Conservation (phyloP, 1,140 invertebrate genomes). For the Drosophila virilis region DNA sequence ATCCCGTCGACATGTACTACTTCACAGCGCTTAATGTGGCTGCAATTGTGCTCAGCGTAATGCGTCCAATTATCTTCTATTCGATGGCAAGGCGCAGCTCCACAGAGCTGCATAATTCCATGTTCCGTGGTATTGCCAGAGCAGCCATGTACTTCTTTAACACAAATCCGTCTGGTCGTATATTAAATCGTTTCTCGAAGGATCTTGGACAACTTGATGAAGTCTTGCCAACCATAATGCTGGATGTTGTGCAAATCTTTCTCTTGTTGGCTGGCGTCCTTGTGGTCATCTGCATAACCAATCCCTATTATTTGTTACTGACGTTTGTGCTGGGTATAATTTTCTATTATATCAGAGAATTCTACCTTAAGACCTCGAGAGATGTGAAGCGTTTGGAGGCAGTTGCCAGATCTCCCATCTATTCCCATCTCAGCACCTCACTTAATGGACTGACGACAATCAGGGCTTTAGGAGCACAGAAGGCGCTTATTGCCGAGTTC, state of each 20-base stretch:
- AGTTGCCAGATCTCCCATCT: conserved; percentile 89
- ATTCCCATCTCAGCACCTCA: conserved; percentile 90
- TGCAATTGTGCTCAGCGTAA: conserved; percentile 62
- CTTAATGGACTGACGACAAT: conserved; percentile 91
- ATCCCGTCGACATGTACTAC: conserved; percentile 54
- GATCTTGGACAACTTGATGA: conserved; percentile 94
- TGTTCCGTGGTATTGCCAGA: conserved; percentile 69
- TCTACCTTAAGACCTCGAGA: conserved; percentile 93
- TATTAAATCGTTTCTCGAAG: conserved; percentile 91
- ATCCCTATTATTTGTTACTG: conserved; percentile 90
- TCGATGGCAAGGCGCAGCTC: conserved; percentile 64
- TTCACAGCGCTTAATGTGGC: conserved; percentile 60
- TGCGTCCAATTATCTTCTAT: conserved; percentile 59
- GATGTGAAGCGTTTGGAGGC: conserved; percentile 95
- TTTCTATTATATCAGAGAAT: conserved; percentile 90
- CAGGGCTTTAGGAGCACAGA: conserved; percentile 87
- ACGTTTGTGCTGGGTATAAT: conserved; percentile 88
- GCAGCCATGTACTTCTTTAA: conserved; percentile 92
- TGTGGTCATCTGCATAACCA: conserved; percentile 90
- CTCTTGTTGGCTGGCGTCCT: conserved; percentile 87
- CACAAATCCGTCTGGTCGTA: conserved; percentile 89
- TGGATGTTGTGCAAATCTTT: conserved; percentile 91
- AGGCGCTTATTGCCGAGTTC: conserved; percentile 88
- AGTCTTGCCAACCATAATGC: conserved; percentile 89
- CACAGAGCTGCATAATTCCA: conserved; percentile 54